Evolutionary conservation across 2,888 invertebrate species (phyloP).

Genomic region (Ceratothoa steindachneri): DNA sequence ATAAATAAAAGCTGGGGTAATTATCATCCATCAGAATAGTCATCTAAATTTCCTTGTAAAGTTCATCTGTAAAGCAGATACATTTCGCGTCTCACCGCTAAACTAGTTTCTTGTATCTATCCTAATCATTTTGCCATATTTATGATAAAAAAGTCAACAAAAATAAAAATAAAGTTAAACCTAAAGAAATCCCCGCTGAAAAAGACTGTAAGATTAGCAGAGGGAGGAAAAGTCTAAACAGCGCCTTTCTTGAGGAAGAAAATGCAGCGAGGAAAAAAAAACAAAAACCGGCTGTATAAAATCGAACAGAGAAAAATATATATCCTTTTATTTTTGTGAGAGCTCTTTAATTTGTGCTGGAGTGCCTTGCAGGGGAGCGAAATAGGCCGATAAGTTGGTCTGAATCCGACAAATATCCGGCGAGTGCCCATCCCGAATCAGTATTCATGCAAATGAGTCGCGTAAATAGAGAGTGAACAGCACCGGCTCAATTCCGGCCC

Average conservation of each 20-base stretch:
- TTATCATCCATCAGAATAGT: not conserved
- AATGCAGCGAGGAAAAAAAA: not conserved
- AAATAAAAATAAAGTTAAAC: not conserved
- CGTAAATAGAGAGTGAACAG: conserved; percentile 31
- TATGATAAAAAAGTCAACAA: not conserved
- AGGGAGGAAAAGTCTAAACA: not conserved
- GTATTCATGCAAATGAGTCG: conserved; percentile 47
- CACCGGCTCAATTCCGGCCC: not conserved
- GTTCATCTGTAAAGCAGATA: not conserved
- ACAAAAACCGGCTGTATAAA: not conserved
- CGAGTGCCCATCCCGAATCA: conserved; percentile 47
- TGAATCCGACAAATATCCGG: conserved; percentile 48
- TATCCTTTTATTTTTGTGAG: conserved; percentile 11
- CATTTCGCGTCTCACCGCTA: not conserved
- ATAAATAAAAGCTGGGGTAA: not conserved
- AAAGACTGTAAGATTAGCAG: not conserved
- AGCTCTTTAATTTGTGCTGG: conserved; percentile 17
- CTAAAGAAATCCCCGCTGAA: not conserved
- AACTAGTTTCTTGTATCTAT: not conserved
- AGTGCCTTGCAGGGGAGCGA: conserved; percentile 21
- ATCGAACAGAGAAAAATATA: conserved; percentile 7
- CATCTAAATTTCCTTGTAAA: not conserved
- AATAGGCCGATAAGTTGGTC: conserved; percentile 47
- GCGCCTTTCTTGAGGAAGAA: not conserved
- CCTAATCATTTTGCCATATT: not conserved